These are phyloP conservation scores for Tragopan temminckii DNA, from an alignment of 2,797 vertebrate species.

Conservation along the genomic window DNA sequence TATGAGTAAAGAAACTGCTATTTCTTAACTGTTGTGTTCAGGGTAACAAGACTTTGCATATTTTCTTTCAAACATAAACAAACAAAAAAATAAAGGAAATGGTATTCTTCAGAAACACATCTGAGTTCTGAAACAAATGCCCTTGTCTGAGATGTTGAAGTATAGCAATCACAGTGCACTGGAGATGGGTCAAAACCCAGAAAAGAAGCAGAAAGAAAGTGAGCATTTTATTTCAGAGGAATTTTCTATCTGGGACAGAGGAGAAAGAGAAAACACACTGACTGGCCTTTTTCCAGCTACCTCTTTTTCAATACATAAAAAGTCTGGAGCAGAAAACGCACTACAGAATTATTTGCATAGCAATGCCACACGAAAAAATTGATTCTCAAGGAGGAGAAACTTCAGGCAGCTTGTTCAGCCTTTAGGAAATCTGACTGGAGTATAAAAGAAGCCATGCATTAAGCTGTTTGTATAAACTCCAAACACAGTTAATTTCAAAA, in stretches of 20 bases:
- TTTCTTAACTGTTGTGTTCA: neutral
- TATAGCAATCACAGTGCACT: neutral
- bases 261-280: neutral
- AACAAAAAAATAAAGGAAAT: neutral
- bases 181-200: neutral
- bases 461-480: neutral
- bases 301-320: neutral
- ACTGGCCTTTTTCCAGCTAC: neutral
- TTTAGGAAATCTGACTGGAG: neutral
- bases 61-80: neutral
- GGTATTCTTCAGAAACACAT: neutral
- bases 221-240: neutral
- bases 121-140: neutral
- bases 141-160: neutral
- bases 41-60: neutral
- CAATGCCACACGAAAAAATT: conserved; percentile 26
- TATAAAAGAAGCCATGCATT: neutral
- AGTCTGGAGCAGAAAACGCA: conserved; percentile 3
- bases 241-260: neutral
- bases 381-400: neutral
- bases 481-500: conserved; percentile 18
- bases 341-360: neutral
- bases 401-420: neutral
- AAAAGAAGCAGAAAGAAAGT: neutral
- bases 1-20: neutral